Conservation (phyloP, 2,113 vertebrate species). For the Scytalopus superciliaris region DNA sequence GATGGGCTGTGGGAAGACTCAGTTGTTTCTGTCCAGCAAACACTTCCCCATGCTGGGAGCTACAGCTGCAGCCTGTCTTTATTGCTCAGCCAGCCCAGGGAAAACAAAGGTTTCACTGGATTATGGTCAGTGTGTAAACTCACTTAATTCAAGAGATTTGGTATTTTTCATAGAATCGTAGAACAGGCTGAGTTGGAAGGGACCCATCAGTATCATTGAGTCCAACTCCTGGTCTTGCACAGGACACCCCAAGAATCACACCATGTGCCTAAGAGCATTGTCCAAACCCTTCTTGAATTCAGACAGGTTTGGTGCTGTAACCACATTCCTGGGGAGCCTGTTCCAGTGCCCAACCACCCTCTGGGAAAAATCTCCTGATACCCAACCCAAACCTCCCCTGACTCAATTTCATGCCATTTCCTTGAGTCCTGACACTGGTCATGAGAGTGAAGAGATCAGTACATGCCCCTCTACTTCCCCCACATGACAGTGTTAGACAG, state of each 20-base stretch:
- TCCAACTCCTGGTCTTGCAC: neutral
- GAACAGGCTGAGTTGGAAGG: neutral
- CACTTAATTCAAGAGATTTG: neutral
- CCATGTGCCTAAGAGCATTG: neutral
- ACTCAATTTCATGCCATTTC: neutral
- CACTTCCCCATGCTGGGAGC: neutral
- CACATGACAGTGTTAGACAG: fast-evolving
- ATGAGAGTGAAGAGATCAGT: neutral
- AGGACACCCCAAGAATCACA: neutral
- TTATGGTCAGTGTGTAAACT: neutral
- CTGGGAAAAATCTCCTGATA: neutral
- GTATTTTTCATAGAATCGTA: neutral
- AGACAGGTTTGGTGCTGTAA: neutral
- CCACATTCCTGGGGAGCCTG: neutral
- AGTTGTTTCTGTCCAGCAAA: neutral
- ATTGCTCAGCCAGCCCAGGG: fast-evolving
- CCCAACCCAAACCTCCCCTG: neutral
- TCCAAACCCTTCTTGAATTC: fast-evolving
- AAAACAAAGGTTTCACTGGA: neutral
- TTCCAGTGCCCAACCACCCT: neutral
- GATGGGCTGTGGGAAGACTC: neutral
- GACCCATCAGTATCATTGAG: neutral
- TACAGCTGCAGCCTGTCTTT: neutral
- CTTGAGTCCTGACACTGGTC: fast-evolving
- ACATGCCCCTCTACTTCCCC: neutral